Conservation (phyloP, 37 sponge, comb jelly and placozoan species). For the Hormiphora californensis region DNA sequence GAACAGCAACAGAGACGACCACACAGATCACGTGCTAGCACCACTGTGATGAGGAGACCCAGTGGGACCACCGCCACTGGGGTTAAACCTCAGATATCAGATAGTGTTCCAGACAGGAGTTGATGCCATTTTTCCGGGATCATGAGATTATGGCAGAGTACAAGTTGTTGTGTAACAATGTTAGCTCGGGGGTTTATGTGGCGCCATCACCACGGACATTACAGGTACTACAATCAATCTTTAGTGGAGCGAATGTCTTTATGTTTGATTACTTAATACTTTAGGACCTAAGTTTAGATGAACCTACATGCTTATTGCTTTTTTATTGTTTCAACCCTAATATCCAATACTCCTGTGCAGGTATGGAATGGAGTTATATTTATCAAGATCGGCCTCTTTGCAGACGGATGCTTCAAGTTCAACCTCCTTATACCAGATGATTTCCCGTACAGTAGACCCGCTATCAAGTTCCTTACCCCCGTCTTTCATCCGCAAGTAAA, state of each 20-base stretch:
- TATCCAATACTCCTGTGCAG: too few species aligned
- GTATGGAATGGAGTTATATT: conserved; percentile 47
- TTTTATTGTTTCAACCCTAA: too few species aligned
- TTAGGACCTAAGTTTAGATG: too few species aligned
- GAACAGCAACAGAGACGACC: not conserved
- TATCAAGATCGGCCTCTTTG: conserved; percentile 33
- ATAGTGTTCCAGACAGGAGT: too few species aligned
- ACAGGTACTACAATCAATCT: too few species aligned
- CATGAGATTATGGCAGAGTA: conserved; percentile 46
- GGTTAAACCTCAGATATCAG: too few species aligned
- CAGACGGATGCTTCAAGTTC: conserved; percentile 49
- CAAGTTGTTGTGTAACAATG: conserved; percentile 36
- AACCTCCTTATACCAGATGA: conserved; percentile 48
- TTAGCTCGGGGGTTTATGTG: conserved; percentile 18
- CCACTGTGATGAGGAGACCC: conserved; percentile 2
- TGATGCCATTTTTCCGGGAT: conserved; percentile 29
- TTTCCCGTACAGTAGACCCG: conserved; percentile 33
- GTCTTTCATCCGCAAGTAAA: conserved; percentile 48
- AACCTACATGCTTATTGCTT: too few species aligned
- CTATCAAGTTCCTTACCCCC: not conserved
- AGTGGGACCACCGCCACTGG: too few species aligned
- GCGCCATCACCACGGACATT: not conserved
- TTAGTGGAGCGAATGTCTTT: too few species aligned
- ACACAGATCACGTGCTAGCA: conserved; percentile 1
- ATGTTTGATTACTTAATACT: too few species aligned